A percentile compares a stretch with the other conserved stretches of the same genome.
Evolutionary conservation across 2,113 vertebrate genomes (phyloP).

Genomic region (Hydrochoerus hydrochaeris): DNA sequence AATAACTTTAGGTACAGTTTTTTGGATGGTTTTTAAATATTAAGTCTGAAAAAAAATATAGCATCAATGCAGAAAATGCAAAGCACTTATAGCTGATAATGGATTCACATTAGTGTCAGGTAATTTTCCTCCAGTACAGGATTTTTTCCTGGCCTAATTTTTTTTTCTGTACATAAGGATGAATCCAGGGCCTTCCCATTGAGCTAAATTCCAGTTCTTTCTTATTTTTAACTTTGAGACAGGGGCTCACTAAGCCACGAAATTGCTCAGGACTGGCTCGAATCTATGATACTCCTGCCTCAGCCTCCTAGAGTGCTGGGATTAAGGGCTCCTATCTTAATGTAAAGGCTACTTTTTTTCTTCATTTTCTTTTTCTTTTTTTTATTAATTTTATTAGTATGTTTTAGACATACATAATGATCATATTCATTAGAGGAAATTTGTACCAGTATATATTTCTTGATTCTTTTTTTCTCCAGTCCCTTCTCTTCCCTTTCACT

Average conservation of each 20-base stretch:
- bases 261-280: no score
- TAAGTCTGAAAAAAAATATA: not conserved
- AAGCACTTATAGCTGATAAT: not conserved
- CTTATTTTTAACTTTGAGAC: no score
- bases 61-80: not conserved
- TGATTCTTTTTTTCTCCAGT: not conserved
- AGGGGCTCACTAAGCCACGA: no score
- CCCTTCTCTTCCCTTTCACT: not conserved
- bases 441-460: not conserved
- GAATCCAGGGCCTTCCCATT: not conserved
- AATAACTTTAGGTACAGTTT: not conserved
- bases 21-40: not conserved
- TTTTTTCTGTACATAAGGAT: not conserved
- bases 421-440: not conserved
- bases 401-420: not conserved
- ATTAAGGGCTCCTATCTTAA: not conserved
- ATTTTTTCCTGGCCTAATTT: not conserved
- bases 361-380: not conserved
- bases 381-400: not conserved
- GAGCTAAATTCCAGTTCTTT: no score
- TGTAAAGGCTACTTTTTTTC: not conserved
- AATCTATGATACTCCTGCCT: not conserved
- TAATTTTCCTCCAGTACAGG: no score
- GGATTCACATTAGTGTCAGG: not conserved
- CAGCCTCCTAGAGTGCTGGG: not conserved